A percentile compares a stretch with the other conserved stretches of the same genome.
Evolutionary conservation across 2,888 invertebrate species (phyloP).

Genomic region (Synergus umbraculus): DNA sequence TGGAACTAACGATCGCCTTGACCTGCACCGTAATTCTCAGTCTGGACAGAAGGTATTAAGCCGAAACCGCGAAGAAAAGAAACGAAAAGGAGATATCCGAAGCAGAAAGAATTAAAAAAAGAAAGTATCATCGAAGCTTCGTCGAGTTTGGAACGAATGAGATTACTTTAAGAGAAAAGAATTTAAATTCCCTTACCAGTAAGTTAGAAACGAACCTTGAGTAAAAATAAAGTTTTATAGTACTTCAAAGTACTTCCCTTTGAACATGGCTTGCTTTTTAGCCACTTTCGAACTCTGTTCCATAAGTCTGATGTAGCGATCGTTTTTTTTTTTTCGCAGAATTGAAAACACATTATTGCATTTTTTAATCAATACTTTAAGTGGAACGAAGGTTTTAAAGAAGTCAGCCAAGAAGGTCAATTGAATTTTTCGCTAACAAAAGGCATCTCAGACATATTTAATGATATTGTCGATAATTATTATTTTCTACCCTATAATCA

Average conservation of each 20-base stretch:
- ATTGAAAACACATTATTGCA: neutral
- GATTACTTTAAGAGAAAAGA: slow-evolving; percentile 13
- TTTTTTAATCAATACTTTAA: neutral
- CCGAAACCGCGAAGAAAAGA: slow-evolving; percentile 27
- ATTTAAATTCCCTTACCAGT: slow-evolving; percentile 23
- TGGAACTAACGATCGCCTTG: slow-evolving; percentile 17
- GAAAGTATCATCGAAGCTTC: slow-evolving; percentile 28
- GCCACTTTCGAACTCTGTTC: neutral
- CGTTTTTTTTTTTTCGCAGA: neutral
- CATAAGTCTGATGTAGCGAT: neutral
- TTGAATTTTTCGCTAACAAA: slow-evolving; percentile 3
- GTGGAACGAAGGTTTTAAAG: neutral
- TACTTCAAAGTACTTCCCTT: neutral
- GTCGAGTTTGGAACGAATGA: slow-evolving; percentile 20
- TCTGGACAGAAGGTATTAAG: slow-evolving; percentile 30
- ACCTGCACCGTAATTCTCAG: slow-evolving; percentile 25
- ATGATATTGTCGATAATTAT: neutral
- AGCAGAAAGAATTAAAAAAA: slow-evolving; percentile 2
- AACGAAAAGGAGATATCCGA: neutral
- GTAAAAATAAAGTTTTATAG: neutral
- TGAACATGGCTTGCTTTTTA: neutral
- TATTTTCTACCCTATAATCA: neutral
- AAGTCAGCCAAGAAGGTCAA: neutral
- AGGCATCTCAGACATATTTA: slow-evolving; percentile 1
- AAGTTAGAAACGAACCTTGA: slow-evolving; percentile 6